Evolutionary conservation across 2,888 invertebrate genomes (phyloP).

Genomic region (Tanypteryx hageni): DNA sequence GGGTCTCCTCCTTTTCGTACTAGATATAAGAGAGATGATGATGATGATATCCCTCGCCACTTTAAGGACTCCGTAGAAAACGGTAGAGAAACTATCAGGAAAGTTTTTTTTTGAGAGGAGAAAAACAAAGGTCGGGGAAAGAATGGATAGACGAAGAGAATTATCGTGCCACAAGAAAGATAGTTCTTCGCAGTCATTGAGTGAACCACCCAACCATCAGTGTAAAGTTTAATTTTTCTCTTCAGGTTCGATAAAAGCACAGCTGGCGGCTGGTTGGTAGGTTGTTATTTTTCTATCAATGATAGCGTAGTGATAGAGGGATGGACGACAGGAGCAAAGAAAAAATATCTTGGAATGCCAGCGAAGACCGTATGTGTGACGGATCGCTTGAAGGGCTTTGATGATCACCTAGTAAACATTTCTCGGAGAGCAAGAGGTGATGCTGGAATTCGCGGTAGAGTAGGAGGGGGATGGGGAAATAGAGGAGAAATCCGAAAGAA

Average conservation of each 20-base stretch:
- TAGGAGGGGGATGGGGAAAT: neutral
- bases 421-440: slow-evolving; percentile 14
- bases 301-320: neutral
- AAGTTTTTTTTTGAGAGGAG: neutral
- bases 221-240: too few relatives aligned
- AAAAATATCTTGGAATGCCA: neutral
- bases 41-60: neutral
- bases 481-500: too few relatives aligned
- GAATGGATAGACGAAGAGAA: neutral
- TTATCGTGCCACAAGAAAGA: neutral
- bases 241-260: too few relatives aligned
- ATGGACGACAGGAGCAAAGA: neutral
- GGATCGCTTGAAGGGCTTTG: slow-evolving; percentile 6
- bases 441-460: neutral
- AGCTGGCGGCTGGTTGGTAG: too few relatives aligned
- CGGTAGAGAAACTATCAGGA: neutral
- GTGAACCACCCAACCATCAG: too few relatives aligned
- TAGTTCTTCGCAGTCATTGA: too few relatives aligned
- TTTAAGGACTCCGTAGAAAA: neutral
- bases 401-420: slow-evolving; percentile 27
- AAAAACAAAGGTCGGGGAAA: neutral
- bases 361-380: neutral
- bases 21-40: neutral
- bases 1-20: too few relatives aligned
- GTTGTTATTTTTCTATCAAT: too few relatives aligned